Evolutionary conservation across 1,140 invertebrate genomes (phyloP), one percentile per base, ranked within the genome.

Genomic region (Pristionchus pacificus): DNA sequence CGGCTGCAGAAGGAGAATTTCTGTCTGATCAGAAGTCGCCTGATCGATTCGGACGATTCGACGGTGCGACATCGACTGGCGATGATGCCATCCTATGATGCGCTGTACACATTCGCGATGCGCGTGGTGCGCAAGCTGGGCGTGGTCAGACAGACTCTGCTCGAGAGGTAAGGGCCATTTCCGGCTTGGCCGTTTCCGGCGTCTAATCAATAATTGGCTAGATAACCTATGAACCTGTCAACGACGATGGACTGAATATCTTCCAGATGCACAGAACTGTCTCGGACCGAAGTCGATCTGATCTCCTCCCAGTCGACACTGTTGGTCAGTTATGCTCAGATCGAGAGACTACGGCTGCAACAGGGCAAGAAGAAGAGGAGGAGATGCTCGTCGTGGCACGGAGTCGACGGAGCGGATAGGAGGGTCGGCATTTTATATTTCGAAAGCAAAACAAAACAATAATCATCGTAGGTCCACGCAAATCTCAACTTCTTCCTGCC

Each of bases 1-100:
- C 71, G 64, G 33, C 65, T 74, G 55, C 73, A 74, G 29, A 70
- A 65, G 25, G 73, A 74, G 59, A 75, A 74, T 28, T 61, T 74
- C 57, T 68, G 62, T 38, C 63, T 74, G 13, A 70, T 74, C 25
- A 64, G 71, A 32, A 70, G 64, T 29, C 70, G 67, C 3, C 55
- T 55, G 32, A 38, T 67, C 13, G 61, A 49, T 31, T 55, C 30
- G 14, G 29, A 69, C 49, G 70, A 71, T 27, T 28, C 64, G 19
- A 29, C 67, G 13, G 29, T 71, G 1, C 55, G 29, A 62, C 62
- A 66, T 55, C 71, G 71, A 68, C 63, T 57, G 58, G 73, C 60
- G 27, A 59, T 60, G 73, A 65, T 68, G 73, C 70, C 70, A 14
- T 71, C 70, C 3, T 71, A 71, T 33, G 70, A 71, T 27, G 65